Evolutionary conservation across 2,888 invertebrate species (phyloP).

Genomic region (Tolmerus cingulatus): DNA sequence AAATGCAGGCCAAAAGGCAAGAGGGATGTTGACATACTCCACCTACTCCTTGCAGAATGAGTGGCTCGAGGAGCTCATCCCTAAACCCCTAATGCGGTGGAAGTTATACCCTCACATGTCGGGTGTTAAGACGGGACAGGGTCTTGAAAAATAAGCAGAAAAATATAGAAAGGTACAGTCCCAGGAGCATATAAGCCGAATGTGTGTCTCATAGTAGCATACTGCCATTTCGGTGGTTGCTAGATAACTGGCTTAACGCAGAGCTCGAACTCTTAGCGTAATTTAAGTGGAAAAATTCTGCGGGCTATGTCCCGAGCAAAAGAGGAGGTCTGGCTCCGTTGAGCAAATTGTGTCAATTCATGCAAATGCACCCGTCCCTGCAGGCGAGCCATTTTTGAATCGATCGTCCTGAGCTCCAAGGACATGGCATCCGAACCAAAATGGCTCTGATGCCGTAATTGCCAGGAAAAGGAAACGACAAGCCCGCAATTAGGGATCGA

Average conservation of each 20-base stretch:
- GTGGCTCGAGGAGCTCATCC: not conserved
- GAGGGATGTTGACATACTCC: not conserved
- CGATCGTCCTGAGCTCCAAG: not conserved
- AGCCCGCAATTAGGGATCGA: not conserved
- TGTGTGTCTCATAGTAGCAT: not conserved
- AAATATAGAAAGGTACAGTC: not conserved
- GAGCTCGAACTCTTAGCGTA: not conserved
- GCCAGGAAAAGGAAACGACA: not conserved
- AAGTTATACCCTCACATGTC: not conserved
- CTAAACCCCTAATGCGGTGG: not conserved
- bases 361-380: not conserved
- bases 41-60: not conserved
- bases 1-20: not conserved
- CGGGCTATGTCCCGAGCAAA: not conserved
- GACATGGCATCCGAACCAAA: not conserved
- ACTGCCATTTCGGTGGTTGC: not conserved
- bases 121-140: not conserved
- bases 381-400: not conserved
- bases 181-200: not conserved
- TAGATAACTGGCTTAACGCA: not conserved
- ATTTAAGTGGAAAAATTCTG: not conserved
- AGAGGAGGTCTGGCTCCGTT: not conserved
- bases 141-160: not conserved
- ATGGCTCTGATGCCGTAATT: not conserved
- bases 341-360: not conserved